Evolutionary conservation across 1,140 invertebrate genomes (phyloP), one percentile per base, ranked within the genome.

Genomic region (Macrobrachium rosenbergii): DNA sequence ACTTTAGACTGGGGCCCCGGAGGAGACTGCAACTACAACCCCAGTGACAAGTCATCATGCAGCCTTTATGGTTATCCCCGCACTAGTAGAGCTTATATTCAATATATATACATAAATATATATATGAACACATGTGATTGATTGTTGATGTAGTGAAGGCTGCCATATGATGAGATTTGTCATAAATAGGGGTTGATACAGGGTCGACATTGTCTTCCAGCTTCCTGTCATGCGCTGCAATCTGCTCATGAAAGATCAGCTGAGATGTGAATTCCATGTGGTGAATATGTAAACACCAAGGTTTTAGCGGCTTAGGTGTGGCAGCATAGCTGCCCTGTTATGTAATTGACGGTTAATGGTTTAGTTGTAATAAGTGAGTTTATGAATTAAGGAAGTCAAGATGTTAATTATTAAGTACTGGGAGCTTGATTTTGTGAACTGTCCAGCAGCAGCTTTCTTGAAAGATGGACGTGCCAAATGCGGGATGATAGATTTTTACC

Each of bases 291-390:
- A 77, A 88, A 83, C 81, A 83, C 75, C 86, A 82, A 88, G 80
- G 72, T 82, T 82, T 79, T 88, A 82, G 81, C 80, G 52, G 86
- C 73, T 88, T 88, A 88, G 80, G 75, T 88, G 80, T 88, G 86
- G 86, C 86, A 88, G 86, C 86, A 88, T 88, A 88, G 86, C 86
- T 88, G 86, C 69, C 86, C 80, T 88, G 86, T 88, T 88, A 87
- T 87, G 86, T 83, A 88, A 82, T 83, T 88, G 86, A 88, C 76
- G 80, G 86, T 88, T 88, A 83, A 88, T 88, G 86, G 86, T 77
- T 88, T 88, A 88, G 86, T 88, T 88, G 86, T 88, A 88, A 67
- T 88, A 79, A 88, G 86, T 78, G 86, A 88, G 86, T 82, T 88
- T 82, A 72, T 77, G 86, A 83, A 62, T 83, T 88, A 88, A 88